Evolutionary conservation across 2,113 vertebrate genomes (phyloP), one percentile per base, ranked within the genome.

Genomic region (Coryphaenoides rupestris): DNA sequence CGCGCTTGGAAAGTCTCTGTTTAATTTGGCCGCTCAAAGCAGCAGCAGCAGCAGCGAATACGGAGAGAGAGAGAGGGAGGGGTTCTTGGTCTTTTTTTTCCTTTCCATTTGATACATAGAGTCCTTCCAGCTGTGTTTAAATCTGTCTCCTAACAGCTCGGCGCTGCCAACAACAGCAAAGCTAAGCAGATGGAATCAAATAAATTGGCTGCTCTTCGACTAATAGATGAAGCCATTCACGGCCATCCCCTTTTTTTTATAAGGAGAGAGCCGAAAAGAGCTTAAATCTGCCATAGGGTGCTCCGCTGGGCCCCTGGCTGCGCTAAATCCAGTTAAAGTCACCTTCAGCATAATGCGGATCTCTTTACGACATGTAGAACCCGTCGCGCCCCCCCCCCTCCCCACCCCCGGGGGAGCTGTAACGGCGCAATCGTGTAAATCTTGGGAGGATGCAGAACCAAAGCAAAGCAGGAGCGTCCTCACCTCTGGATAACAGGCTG

Each of bases 261-360:
- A n/a, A 82, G 83, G 83, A 77, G 76, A 82, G 81, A 75, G 61
- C 59, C 75, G 70, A 85, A 12, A 40, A 40, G 6, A 40, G 79
- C 74, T 89, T 89, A 90, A 90, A 88, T 89, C 84, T 88, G 87
- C 86, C 86, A 84, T 50, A 68, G 82, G 76, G 80, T 68, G 72
- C 74, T 76, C 70, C 3, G 62, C n/a, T n/a, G 55, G 64, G 75
- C 79, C 70, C 71, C 72, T 6, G 70, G 75, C 75, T 64, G 74
- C 85, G 86, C 81, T 89, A 88, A 90, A 90, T 89, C 87, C 19
- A 78, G 85, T 89, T 89, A 90, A 91, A 92, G 90, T 91, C 91
- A 92, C 90, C 91, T 92, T 90, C 84, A 86, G 80, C 76, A 78
- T 89, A 89, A 90, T 89, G 84, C 79, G 76, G 79, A 81, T 76